Base-by-base conservation (phyloP, 2,888 invertebrate species). In the Pyrrhia umbra region DNA sequence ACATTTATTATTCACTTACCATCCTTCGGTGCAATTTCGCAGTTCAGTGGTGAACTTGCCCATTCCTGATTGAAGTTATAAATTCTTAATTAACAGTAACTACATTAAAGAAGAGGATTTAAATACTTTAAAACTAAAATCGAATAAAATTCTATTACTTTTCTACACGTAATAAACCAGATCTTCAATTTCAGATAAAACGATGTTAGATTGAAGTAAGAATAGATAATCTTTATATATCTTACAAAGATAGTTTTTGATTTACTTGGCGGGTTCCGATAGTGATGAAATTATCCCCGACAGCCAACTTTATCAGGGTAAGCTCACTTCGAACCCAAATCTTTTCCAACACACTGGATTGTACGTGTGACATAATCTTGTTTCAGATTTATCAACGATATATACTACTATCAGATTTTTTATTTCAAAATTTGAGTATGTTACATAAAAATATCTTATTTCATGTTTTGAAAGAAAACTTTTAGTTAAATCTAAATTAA, bases 211-310 rank as follows among this genome's bases (percentile, higher is more conserved):
- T 67, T 20, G 25, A 43, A 63, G 49, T 42, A 50, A 37, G 43
- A 43, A 34, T 46, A 57, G 57, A 43, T 74, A 62, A 72, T 62
- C 58, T 37, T 59, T 71, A 60, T 63, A 66, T 67, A 61, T 68
- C 51, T 68, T 58, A 16, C 54, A 21, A 52, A 59, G 56, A 75
- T 75, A 75, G 75, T 75, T 75, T 69, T 74, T 62, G 70, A 74
- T 74, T 70, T 70, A 70, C 52, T 66, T 56, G 58, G 51, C 27
- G 70, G 58, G 50, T 59, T 59, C 55, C 45, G 58, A 66, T 66
- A 45, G 46, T 70, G 70, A 66, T 62, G 66, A 66, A 69, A 70
- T 74, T 66, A 74, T 74, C 52, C 61, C 57, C 50, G 58, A 58
- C 20, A 60, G 45, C 51, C 51, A 69, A 68, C 43, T 73, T 51